Evolutionary conservation across 2,888 invertebrate species (phyloP), one percentile per base, ranked within the genome.

Genomic region (Brachyopa scutellaris): DNA sequence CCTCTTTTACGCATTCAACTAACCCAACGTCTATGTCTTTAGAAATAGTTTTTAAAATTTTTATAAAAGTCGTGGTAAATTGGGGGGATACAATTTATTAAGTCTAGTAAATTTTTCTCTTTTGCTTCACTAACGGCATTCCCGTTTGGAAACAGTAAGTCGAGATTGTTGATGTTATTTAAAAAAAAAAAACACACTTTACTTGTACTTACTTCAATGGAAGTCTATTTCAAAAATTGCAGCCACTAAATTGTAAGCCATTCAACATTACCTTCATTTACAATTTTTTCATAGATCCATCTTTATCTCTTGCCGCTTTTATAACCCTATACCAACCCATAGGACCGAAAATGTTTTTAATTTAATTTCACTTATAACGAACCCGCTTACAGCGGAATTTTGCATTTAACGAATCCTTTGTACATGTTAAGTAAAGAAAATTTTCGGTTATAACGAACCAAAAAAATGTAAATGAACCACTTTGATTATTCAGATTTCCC

Each of bases 61-160:
- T 49, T 36, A 19, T 36, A 53, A 53, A 53, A 33, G n/a, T 53
- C 36, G n/a, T 53, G 9, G 21, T 53, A 33, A n/a, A 17, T 53
- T 17, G 21, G 36, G 33, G 53, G 53, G 0, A 36, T 21, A 19
- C 17, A 36, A 36, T 53, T 21, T 19, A 36, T 6, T 53, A 53
- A 33, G n/a, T 36, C 36, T 36, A 36, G 13, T 53, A 53, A 33
- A 36, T 53, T 8, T 53, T 53, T 53, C n/a, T 13, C 36, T 53
- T 53, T 53, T 36, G 17, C 53, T 53, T 53, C 53, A 36, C 33
- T 53, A 29, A 53, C 33, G 17, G 33, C 17, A 53, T 31, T 53
- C 2, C 19, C n/a, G n/a, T n/a, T n/a, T 11, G 29, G 15, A 49
- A 49, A 29, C 49, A 49, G 29, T 26, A 49, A 29, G 7, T 49